Percentiles rank a stretch among this genome's conserved stretches.
Conservation (phyloP, 2,113 vertebrate genomes). For the Tragulus kanchil region DNA sequence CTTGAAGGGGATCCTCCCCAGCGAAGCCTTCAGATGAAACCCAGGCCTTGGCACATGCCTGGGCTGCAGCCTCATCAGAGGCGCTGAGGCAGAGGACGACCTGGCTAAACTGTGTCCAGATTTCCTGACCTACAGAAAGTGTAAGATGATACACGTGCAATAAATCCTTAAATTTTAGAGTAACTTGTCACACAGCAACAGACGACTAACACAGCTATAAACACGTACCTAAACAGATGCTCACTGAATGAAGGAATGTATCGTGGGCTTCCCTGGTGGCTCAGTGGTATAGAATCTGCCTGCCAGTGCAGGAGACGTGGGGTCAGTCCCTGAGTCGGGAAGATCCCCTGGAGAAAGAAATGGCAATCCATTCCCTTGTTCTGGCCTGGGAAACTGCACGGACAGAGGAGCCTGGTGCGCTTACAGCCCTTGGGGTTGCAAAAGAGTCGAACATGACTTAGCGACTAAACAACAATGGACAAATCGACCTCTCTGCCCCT, state of each 20-base stretch:
- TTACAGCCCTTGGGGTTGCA: neutral
- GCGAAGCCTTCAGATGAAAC: neutral
- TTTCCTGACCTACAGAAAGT: neutral
- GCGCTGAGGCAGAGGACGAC: neutral
- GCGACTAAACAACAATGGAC: neutral
- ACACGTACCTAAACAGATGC: neutral
- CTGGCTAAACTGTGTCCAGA: neutral
- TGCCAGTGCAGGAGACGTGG: neutral
- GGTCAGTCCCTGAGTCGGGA: neutral
- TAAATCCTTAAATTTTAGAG: neutral
- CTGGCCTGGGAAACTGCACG: neutral
- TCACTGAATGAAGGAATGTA: slow-evolving; percentile 43
- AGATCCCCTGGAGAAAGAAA: neutral
- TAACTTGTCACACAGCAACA: neutral
- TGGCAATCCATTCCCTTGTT: neutral
- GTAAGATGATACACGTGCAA: neutral
- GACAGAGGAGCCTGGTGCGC: neutral
- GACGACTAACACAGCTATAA: neutral
- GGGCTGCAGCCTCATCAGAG: neutral
- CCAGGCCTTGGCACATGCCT: neutral
- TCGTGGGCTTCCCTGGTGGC: neutral
- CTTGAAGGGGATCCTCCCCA: neutral
- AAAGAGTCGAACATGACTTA: neutral
- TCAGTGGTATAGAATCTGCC: neutral
- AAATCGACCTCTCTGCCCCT: neutral